These are phyloP conservation scores for Leptopilina boulardi DNA, from an alignment of 1,140 invertebrate genomes.

Conservation along the genomic window DNA sequence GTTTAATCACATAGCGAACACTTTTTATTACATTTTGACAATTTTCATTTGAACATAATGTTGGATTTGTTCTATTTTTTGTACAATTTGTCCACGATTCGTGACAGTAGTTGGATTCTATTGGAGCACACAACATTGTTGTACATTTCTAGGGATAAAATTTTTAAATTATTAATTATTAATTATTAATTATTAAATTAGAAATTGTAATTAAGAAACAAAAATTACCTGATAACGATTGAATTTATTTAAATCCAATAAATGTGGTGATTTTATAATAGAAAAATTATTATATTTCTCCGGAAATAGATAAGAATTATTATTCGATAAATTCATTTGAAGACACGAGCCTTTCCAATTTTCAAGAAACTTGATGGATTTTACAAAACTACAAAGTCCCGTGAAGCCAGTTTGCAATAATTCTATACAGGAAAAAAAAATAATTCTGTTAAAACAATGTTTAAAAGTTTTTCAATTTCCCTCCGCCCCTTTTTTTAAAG, in stretches of 20 bases:
- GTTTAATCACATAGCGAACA: conserved; percentile 76
- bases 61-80: conserved; percentile 45
- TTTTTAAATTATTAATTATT: conserved; percentile 49
- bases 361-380: conserved; percentile 71
- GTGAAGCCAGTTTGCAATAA: conserved; percentile 71
- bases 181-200: conserved; percentile 35
- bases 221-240: conserved; percentile 54
- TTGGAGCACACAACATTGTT: conserved; percentile 73
- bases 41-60: conserved; percentile 57
- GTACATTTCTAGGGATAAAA: conserved; percentile 71
- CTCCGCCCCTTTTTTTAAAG: too few species aligned
- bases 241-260: conserved; percentile 60
- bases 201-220: too few species aligned
- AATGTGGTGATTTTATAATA: conserved; percentile 64
- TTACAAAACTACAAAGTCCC: conserved; percentile 67
- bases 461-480: neutral
- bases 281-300: conserved; percentile 67
- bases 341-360: conserved; percentile 71
- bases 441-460: conserved; percentile 14
- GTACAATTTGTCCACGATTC: conserved; percentile 63
- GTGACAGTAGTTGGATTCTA: conserved; percentile 71
- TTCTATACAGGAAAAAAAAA: conserved; percentile 69
- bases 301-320: conserved; percentile 67
- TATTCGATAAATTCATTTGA: conserved; percentile 66
- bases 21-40: conserved; percentile 74